A percentile compares a stretch with the other conserved stretches of the same genome.
Conservation (phyloP, 1,140 invertebrate species). For the Melanaphis sacchari region DNA sequence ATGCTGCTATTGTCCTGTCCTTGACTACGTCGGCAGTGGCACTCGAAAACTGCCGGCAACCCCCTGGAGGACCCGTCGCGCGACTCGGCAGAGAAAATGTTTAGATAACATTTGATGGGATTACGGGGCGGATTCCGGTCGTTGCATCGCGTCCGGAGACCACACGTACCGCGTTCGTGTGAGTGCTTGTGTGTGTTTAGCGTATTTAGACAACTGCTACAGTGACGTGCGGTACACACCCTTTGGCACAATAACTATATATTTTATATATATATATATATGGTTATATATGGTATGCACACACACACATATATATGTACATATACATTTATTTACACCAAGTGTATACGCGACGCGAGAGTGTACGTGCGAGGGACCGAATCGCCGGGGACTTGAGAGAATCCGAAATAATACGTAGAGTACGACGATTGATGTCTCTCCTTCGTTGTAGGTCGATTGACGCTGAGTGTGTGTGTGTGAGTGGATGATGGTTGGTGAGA, state of each 20-base stretch:
- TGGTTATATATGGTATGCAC: too few species aligned
- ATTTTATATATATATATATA: background rate
- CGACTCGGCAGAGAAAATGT: conserved; percentile 30
- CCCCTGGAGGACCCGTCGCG: conserved; percentile 54
- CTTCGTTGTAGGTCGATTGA: too few species aligned
- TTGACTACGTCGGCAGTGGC: background rate
- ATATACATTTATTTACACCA: background rate
- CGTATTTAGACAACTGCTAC: conserved; percentile 9
- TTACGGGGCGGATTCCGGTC: conserved; percentile 46
- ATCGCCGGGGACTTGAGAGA: background rate
- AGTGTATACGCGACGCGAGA: too few species aligned
- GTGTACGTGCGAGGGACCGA: background rate
- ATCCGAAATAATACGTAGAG: background rate
- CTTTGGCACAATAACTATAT: background rate
- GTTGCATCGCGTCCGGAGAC: conserved; percentile 15
- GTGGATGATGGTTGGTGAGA: too few species aligned
- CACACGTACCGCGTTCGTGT: conserved; percentile 7
- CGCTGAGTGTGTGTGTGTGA: background rate
- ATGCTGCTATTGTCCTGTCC: background rate
- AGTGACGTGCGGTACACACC: background rate
- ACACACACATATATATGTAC: background rate
- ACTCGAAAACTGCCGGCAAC: background rate
- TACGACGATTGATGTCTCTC: background rate
- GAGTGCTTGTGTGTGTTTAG: background rate
- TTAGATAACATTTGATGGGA: conserved; percentile 57